Base-by-base conservation (phyloP, 2,888 invertebrate genomes). In the Luperina nickerlii region DNA sequence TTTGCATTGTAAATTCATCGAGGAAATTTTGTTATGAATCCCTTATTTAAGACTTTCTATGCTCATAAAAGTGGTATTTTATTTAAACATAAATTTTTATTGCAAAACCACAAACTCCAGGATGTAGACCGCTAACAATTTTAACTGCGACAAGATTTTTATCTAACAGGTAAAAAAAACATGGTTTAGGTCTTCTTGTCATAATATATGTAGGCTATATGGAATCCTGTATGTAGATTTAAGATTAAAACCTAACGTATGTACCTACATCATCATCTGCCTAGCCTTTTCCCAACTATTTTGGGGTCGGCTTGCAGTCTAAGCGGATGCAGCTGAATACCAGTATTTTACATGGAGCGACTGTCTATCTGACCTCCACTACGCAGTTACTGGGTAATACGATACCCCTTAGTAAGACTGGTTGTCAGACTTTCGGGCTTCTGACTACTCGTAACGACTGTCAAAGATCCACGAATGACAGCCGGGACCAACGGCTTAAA, bases 11-110 rank as follows among this genome's bases (percentile, higher is more conserved):
- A 88, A 88, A 90, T 84, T 81, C 15, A 71, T 78, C 20, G 90
- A 86, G 88, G 87, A 90, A 87, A 91, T 88, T 90, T 90, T 84
- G 79, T 87, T 89, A 87, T 87, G 90, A 90, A 90, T 89, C 89
- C 89, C 88, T 90, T 92, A 92, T 93, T 93, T 92, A 94, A 90
- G 89, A 83, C 62, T 77, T 78, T 82, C 65, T 78, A 85, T 81
- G 76, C 62, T 67, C 73, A 82, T 86, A 75, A 82, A 63, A 83
- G 68, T 73, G 74, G 78, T 79, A 69, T 82, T 82, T 83, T 62
- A 65, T 83, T 38, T 38, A 38, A 38, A 57, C 73, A 77, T 82
- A 67, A 73, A 76, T 62, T 83, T 84, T 48, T 60, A 81, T 77
- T 67, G 32, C 11, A 48, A 69, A 89, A 86, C 84, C 83, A 79